These are phyloP conservation scores for Epirrhoe tristata DNA, from an alignment of 2,888 invertebrate genomes.

Conservation along the genomic window DNA sequence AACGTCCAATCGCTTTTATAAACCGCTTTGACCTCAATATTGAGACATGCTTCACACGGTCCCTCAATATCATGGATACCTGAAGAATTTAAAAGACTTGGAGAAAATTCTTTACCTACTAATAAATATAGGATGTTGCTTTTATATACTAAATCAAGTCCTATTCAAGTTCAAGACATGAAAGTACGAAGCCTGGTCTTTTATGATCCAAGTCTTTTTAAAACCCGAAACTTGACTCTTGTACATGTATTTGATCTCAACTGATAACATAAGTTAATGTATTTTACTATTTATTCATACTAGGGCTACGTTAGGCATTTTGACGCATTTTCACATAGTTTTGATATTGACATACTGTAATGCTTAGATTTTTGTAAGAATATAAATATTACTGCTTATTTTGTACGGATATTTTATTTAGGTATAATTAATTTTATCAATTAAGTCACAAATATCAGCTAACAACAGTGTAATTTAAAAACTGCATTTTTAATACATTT, in stretches of 20 bases:
- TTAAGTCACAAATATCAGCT: constrained; percentile 6
- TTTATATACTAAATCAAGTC: too few relatives aligned
- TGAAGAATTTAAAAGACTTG: neutral
- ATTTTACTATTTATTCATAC: constrained; percentile 43
- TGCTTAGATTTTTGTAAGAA: constrained; percentile 33
- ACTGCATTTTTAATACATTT: constrained; percentile 19
- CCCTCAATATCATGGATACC: neutral
- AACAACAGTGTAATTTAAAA: constrained; percentile 5
- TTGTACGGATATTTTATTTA: constrained; percentile 28
- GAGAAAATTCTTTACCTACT: neutral
- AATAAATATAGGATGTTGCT: too few relatives aligned
- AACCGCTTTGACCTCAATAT: constrained; percentile 53
- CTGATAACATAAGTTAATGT: constrained; percentile 22
- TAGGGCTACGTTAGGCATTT: constrained; percentile 31
- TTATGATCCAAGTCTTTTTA: constrained; percentile 8
- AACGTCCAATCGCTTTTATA: constrained; percentile 57
- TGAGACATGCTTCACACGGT: neutral
- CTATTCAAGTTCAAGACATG: too few relatives aligned
- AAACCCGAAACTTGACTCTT: constrained; percentile 57
- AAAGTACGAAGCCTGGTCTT: too few relatives aligned
- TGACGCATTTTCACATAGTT: constrained; percentile 41
- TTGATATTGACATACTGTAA: constrained; percentile 44
- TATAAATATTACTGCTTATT: constrained; percentile 29
- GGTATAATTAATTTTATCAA: neutral
- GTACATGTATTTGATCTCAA: constrained; percentile 59